Evolutionary conservation across 2,888 invertebrate genomes (phyloP).

Genomic region (Ormyrus pomaceus): DNA sequence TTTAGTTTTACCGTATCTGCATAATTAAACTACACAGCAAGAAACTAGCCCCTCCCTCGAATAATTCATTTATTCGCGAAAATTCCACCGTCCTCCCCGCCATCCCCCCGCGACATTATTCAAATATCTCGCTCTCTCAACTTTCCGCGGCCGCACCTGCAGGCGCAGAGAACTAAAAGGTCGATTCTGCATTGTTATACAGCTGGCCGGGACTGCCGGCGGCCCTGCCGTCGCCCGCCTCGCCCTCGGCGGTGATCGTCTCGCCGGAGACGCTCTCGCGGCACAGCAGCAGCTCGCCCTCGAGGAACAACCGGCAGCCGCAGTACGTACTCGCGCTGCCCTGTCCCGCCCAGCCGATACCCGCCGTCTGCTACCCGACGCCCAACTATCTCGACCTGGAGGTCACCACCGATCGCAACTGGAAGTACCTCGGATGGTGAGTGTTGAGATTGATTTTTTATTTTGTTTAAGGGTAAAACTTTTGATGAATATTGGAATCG

Average conservation of each 20-base stretch:
- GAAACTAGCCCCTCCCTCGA: background rate
- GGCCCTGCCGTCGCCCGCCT: slow-evolving; percentile 85
- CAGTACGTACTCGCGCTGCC: slow-evolving; percentile 76
- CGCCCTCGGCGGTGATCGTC: slow-evolving; percentile 84
- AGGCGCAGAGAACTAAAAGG: no score
- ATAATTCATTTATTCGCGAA: background rate
- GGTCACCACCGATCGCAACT: slow-evolving; percentile 76
- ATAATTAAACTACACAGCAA: no score
- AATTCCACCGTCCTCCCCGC: background rate
- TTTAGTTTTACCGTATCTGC: no score
- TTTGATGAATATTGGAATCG: no score
- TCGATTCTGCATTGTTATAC: background rate
- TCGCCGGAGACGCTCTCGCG: slow-evolving; percentile 86
- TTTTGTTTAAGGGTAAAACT: no score
- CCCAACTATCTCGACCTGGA: slow-evolving; percentile 75
- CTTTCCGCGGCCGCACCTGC: background rate
- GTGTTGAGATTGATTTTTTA: slow-evolving; percentile 67
- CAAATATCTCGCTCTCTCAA: background rate
- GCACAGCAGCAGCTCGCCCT: slow-evolving; percentile 82
- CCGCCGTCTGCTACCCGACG: slow-evolving; percentile 79
- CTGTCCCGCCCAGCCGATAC: slow-evolving; percentile 76
- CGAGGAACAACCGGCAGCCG: slow-evolving; percentile 67
- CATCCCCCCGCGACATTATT: background rate
- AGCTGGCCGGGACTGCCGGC: slow-evolving; percentile 75
- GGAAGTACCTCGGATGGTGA: slow-evolving; percentile 84